Percentiles rank a stretch among this genome's conserved stretches.
These are phyloP conservation scores for Andrena haemorrhoa DNA, from an alignment of 2,888 invertebrate species.

Conservation along the genomic window DNA sequence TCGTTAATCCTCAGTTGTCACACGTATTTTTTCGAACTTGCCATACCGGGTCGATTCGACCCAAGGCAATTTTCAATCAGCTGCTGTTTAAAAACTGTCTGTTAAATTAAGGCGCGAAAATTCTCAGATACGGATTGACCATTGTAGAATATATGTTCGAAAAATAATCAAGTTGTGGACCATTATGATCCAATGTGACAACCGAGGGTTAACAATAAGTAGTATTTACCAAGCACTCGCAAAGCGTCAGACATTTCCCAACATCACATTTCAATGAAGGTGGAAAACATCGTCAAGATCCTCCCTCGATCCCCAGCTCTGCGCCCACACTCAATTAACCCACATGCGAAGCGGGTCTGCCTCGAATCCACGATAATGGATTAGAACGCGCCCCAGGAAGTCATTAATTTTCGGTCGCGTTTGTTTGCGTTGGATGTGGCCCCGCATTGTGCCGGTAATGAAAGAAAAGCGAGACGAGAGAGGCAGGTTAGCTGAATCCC, in stretches of 20 bases:
- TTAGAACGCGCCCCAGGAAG: constrained; percentile 34
- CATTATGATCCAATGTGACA: too few relatives aligned
- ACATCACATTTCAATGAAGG: background rate
- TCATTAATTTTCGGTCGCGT: constrained; percentile 36
- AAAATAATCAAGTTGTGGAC: too few relatives aligned
- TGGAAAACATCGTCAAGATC: background rate
- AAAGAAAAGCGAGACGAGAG: constrained; percentile 21
- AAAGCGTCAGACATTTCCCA: background rate
- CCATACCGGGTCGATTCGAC: too few relatives aligned
- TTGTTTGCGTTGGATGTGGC: constrained; percentile 42
- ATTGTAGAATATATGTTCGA: too few relatives aligned
- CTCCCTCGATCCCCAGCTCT: background rate
- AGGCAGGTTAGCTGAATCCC: constrained; percentile 25
- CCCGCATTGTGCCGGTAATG: constrained; percentile 48
- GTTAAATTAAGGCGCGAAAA: too few relatives aligned
- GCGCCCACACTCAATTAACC: constrained; percentile 1
- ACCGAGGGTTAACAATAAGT: too few relatives aligned
- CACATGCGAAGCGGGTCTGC: background rate
- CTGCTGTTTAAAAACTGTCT: too few relatives aligned
- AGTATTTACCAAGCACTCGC: too few relatives aligned
- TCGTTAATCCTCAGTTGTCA: too few relatives aligned
- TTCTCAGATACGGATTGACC: too few relatives aligned
- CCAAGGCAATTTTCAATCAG: too few relatives aligned
- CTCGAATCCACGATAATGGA: constrained; percentile 33
- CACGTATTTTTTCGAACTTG: too few relatives aligned